Base-by-base conservation (phyloP, 2,888 invertebrate species). In the Tachina lurida region DNA sequence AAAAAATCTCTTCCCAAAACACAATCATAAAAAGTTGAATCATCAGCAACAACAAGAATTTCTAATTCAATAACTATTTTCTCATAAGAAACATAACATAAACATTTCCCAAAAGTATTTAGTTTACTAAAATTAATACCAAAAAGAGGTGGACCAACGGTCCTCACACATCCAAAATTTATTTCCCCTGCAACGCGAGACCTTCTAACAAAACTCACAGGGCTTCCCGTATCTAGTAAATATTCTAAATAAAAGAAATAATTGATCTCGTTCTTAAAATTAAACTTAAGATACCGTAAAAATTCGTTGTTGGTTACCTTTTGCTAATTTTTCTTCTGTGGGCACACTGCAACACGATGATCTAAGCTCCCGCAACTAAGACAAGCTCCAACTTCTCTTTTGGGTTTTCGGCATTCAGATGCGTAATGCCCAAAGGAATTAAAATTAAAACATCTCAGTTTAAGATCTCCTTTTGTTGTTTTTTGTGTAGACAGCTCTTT, bases 191-290 rank as follows among this genome's bases (percentile, higher is more conserved):
- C 45, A 62, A 76, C n/a, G 1, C 22, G 17, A 8, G 62, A 75
- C 41, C 41, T 54, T 17, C 56, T 74, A 12, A 82, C 63, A 47
- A 76, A 77, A 22, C 76, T 65, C 1, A 43, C 49, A 10, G 73
- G 56, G 4, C 80, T 73, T 17, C 73, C 67, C 8, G 73, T 43
- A 12, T 80, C 65, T 19, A 83, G 1, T 22, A 65, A 43, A 41
- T 73, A 80, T 70, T 80, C 79, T 65, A 80, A 22, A 75, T 75
- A 73, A 73, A 60, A 58, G 4, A 17, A 39, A 60, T 60, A 13
- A 9, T 62, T 13, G 13, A 15, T 13, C 62, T 49, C 13, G n/a
- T 12, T 10, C 49, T 41, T 19, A 19, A 8, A 4, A 56, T 39
- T 49, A 62, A 65, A 17, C 60, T 74, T 58, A 74, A 65, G 39